Evolutionary conservation across 2,888 invertebrate genomes (phyloP).

Genomic region (Thecocarcelia acutangulata): DNA sequence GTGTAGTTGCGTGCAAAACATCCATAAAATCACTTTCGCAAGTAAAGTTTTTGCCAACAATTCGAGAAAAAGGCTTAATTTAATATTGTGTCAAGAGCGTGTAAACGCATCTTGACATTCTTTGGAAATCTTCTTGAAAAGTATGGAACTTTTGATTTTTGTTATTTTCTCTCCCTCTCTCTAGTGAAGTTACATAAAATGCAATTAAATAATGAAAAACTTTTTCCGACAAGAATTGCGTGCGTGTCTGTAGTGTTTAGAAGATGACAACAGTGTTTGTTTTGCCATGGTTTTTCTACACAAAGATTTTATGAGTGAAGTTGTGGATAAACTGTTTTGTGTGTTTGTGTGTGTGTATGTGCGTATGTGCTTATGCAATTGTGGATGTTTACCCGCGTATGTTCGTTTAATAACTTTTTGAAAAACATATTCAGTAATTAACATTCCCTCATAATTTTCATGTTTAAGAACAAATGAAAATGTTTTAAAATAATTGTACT

Average conservation of each 20-base stretch:
- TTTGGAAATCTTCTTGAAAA: conserved; percentile 53
- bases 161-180: conserved; percentile 28
- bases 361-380: no score
- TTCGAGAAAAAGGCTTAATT: conserved; percentile 57
- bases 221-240: conserved; percentile 34
- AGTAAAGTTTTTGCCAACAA: conserved; percentile 43
- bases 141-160: conserved; percentile 7
- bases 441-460: conserved; percentile 26
- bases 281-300: conserved; percentile 7
- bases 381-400: background rate
- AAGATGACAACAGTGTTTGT: no score
- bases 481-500: conserved; percentile 50
- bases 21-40: conserved; percentile 40
- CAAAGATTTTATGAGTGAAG: conserved; percentile 21
- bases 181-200: conserved; percentile 48
- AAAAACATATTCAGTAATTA: conserved; percentile 62
- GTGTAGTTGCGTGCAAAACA: background rate
- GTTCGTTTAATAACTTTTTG: conserved; percentile 44
- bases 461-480: conserved; percentile 57
- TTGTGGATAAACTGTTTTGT: background rate
- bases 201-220: conserved; percentile 64
- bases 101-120: conserved; percentile 63
- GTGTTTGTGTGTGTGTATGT: background rate
- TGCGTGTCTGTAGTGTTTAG: conserved; percentile 5
- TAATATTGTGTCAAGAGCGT: conserved; percentile 66